Conservation (phyloP, 2,888 invertebrate genomes). For the Coronaproctus castanopsis region DNA sequence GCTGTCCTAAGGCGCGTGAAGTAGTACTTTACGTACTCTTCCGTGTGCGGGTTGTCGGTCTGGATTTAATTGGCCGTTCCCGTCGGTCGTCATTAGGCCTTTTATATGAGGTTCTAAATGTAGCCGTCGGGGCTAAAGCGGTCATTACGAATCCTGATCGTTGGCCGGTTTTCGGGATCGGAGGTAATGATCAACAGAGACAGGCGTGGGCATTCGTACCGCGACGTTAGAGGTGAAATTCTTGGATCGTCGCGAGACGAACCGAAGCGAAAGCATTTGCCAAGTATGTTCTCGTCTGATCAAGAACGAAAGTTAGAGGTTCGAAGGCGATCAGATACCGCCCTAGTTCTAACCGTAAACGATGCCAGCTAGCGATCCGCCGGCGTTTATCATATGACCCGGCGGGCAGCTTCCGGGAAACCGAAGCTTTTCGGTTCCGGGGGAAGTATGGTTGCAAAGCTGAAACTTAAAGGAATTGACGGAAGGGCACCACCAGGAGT, state of each 20-base stretch:
- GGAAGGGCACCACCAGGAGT: slow-evolving; percentile 52
- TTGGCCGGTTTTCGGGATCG: slow-evolving; percentile 11
- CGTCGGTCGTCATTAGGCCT: background rate
- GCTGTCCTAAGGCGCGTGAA: slow-evolving; percentile 6
- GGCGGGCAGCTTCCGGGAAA: slow-evolving; percentile 37
- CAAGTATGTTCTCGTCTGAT: slow-evolving; percentile 20
- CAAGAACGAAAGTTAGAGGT: slow-evolving; percentile 19
- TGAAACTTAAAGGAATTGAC: slow-evolving; percentile 41
- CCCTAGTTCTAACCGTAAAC: slow-evolving; percentile 43
- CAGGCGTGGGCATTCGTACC: slow-evolving; percentile 42
- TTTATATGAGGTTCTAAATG: background rate
- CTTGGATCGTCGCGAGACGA: slow-evolving; percentile 31
- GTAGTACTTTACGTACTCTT: slow-evolving; percentile 7
- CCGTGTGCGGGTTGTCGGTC: slow-evolving; percentile 8
- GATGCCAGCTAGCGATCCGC: slow-evolving; percentile 41
- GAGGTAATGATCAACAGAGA: slow-evolving; percentile 14
- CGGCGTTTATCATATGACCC: slow-evolving; percentile 33
- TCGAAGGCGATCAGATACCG: slow-evolving; percentile 30
- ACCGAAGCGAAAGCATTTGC: slow-evolving; percentile 21
- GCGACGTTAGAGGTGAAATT: slow-evolving; percentile 43
- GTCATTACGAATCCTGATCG: slow-evolving; percentile 41
- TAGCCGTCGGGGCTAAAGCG: slow-evolving; percentile 18
- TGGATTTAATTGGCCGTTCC: background rate
- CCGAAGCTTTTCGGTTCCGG: slow-evolving; percentile 41
- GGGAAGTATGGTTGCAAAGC: slow-evolving; percentile 42